Conservation (phyloP, 2,888 invertebrate species). For the Spilosoma lubricipeda region DNA sequence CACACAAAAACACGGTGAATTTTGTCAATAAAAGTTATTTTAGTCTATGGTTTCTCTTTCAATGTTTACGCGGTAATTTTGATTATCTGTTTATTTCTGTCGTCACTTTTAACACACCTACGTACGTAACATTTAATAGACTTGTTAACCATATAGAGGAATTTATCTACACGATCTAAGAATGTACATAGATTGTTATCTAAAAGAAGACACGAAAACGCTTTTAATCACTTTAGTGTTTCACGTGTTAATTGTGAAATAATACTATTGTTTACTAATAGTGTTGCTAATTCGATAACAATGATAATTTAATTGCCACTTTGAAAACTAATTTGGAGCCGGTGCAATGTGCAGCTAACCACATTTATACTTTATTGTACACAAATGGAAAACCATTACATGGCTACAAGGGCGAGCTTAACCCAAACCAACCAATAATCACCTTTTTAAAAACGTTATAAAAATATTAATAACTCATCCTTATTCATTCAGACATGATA, state of each 20-base stretch:
- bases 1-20: background rate
- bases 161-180: constrained; percentile 42
- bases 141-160: constrained; percentile 34
- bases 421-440: no score
- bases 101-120: background rate
- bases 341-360: background rate
- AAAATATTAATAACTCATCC: no score
- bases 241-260: constrained; percentile 18
- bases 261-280: background rate
- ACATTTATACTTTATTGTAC: no score
- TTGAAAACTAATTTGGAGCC: background rate
- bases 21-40: background rate
- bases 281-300: background rate
- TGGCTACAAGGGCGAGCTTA: no score
- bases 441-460: no score
- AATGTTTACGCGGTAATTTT: background rate
- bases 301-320: background rate
- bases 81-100: background rate
- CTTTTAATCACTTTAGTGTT: constrained; percentile 37
- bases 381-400: no score
- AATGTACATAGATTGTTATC: constrained; percentile 42
- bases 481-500: no score
- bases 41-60: background rate
- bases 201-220: constrained; percentile 45
- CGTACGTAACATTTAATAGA: constrained; percentile 7